Evolutionary conservation across 2,888 invertebrate species (phyloP).

Genomic region (Monochamus alternatus): DNA sequence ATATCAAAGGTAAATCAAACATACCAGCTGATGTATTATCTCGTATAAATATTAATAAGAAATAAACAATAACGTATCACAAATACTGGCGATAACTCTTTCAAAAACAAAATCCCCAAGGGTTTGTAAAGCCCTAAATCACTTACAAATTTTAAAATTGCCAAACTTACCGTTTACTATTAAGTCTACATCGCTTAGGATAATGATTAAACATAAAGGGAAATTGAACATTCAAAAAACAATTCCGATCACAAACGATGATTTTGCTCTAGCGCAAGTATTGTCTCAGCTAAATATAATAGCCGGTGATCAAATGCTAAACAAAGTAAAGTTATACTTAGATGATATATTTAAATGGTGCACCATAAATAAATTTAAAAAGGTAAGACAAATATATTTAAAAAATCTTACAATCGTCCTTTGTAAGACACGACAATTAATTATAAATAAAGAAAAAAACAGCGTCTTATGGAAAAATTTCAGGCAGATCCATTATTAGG

Average conservation of each 20-base stretch:
- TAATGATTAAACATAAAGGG: no score
- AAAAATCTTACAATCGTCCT: constrained; percentile 28
- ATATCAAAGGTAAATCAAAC: no score
- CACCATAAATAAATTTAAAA: constrained; percentile 30
- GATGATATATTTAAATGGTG: constrained; percentile 19
- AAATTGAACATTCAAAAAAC: no score
- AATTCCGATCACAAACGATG: constrained; percentile 19
- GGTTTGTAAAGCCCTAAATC: constrained; percentile 38
- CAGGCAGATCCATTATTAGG: constrained; percentile 25
- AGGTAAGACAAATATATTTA: constrained; percentile 23
- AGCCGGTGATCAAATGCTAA: background rate
- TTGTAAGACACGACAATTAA: constrained; percentile 7
- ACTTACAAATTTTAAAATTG: no score
- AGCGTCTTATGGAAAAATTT: constrained; percentile 20
- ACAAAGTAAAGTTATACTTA: constrained; percentile 7
- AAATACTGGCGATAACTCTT: no score
- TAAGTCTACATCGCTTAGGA: no score
- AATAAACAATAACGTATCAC: no score
- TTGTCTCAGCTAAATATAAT: constrained; percentile 10
- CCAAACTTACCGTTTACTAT: no score
- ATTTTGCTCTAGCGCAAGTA: constrained; percentile 17
- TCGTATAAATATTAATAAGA: no score
- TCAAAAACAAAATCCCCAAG: no score
- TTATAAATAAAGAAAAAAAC: constrained; percentile 25
- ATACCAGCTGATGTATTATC: no score